Base-by-base conservation (phyloP, 1,140 invertebrate species). In the Mizuhopecten yessoensis region DNA sequence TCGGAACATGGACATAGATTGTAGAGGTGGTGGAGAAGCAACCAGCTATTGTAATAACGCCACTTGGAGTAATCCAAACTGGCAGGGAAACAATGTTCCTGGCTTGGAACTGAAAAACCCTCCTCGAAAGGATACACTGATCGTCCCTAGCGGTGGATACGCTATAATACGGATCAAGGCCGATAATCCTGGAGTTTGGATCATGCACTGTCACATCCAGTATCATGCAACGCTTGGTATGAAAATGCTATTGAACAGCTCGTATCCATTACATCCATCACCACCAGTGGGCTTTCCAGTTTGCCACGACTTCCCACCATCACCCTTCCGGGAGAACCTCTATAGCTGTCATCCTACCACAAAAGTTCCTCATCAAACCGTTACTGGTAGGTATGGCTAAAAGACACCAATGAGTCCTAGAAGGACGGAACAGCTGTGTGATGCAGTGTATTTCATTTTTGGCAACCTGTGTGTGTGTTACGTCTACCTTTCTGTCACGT, bases 121-220 rank as follows among this genome's bases (percentile, higher is more conserved):
- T 13, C 97, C 97, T 0, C 87, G 97, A 0, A 98, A 98, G 95
- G 98, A 98, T 94, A 98, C 98, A 0, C 97, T 98, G 34, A 97
- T 97, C 0, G 97, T 98, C 15, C 98, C 98, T 0, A 97, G 97
- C 93, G 97, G 97, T 89, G 98, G 98, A 0, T 97, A 97, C 7
- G 97, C 97, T 0, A 97, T 97, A 15, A 92, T 98, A 1, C 97
- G 98, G 93, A 98, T 98, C 94, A 97, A 97, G 92, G 98, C 98
- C 0, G 97, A 98, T 94, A 98, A 98, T 97, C 98, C 98, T 92
- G 95, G 95, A 2, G 0, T 95, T 29, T 96, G 96, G 96, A 89
- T 95, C 11, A 93, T 95, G 91, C 96, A 96, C 87, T 96, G 96
- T 90, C 96, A 96, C 91, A 94, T 96, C 36, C 94, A 94, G 42